phyloP scores from a whole-genome alignment of 1,140 invertebrate genomes.

The Formica selysi region DNA sequence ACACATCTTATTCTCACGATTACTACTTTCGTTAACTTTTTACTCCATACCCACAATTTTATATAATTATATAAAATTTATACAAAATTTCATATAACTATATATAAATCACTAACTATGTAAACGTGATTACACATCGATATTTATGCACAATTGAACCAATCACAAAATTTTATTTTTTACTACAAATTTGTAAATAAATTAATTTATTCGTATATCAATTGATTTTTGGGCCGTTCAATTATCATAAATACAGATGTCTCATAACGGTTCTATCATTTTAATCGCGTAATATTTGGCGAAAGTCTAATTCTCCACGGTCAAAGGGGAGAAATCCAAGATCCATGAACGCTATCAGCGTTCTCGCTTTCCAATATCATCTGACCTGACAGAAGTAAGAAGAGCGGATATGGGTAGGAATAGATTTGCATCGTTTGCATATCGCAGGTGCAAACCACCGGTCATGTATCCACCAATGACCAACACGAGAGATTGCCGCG shows the following conservation, averaged over 20 bases:
- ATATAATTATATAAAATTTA: neutral
- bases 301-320: neutral
- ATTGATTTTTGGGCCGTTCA: neutral
- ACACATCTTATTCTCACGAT: neutral
- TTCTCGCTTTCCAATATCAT: slow-evolving; percentile 37
- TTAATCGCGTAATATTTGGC: neutral
- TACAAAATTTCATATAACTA: neutral
- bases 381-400: slow-evolving; percentile 32
- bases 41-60: neutral
- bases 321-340: neutral
- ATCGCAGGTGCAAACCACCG: slow-evolving; percentile 52
- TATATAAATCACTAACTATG: neutral
- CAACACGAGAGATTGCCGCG: slow-evolving; percentile 31
- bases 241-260: neutral
- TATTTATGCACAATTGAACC: neutral
- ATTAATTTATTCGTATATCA: neutral
- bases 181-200: neutral
- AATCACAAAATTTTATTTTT: slow-evolving; percentile 1
- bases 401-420: neutral
- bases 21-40: neutral
- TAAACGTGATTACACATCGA: neutral
- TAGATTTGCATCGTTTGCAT: slow-evolving; percentile 52
- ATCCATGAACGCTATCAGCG: neutral
- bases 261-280: neutral
- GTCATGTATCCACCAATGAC: slow-evolving; percentile 12